Evolutionary conservation across 2,797 vertebrate genomes (phyloP).

Genomic region (Vespertilio murinus): DNA sequence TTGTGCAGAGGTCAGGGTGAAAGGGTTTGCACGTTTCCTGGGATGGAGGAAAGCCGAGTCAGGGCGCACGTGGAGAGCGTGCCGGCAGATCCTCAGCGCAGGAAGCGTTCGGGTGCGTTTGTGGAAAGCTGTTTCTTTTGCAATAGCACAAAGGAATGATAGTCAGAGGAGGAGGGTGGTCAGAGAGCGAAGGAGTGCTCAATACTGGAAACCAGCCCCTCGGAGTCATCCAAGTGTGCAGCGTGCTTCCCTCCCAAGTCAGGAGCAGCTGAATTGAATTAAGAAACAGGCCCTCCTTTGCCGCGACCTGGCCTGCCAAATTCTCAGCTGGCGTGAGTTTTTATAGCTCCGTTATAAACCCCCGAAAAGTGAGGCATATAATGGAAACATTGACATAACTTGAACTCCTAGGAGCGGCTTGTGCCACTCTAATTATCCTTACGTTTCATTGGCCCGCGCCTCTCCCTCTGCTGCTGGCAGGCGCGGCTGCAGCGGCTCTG

Average conservation of each 20-base stretch:
- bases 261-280: conserved; percentile 74
- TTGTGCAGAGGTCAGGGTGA: not conserved
- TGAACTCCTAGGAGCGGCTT: conserved; percentile 72
- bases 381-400: conserved; percentile 84
- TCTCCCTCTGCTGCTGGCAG: not conserved
- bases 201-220: not conserved
- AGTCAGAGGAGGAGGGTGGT: not conserved
- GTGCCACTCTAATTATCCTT: conserved; percentile 63
- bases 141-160: not conserved
- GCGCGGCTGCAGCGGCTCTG: not conserved
- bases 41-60: not conserved
- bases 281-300: conserved; percentile 62
- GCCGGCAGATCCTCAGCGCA: not conserved
- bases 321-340: conserved; percentile 78
- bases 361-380: conserved; percentile 74
- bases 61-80: not conserved
- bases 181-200: not conserved
- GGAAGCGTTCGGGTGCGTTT: conserved; percentile 15
- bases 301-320: conserved; percentile 68
- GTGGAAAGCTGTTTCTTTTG: conserved; percentile 21
- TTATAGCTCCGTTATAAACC: conserved; percentile 81
- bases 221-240: not conserved
- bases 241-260: conserved; percentile 28
- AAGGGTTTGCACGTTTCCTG: not conserved
- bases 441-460: conserved; percentile 56